These are phyloP conservation scores for Crotalus viridis DNA, from an alignment of 2,113 vertebrate species.

Conservation along the genomic window DNA sequence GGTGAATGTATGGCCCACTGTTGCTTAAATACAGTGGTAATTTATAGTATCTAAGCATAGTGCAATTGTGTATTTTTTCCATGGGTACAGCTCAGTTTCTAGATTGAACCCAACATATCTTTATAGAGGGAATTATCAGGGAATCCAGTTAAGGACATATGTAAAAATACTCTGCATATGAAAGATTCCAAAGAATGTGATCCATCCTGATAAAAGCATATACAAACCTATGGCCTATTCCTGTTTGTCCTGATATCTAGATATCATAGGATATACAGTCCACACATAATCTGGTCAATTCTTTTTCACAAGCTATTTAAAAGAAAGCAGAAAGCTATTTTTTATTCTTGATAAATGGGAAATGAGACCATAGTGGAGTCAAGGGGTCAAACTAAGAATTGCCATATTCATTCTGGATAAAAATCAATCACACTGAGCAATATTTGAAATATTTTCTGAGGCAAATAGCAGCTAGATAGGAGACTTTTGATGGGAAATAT, in stretches of 20 bases:
- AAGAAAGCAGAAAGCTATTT: neutral
- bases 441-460: neutral
- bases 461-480: neutral
- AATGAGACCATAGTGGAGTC: neutral
- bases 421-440: neutral
- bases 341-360: neutral
- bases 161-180: neutral
- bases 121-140: neutral
- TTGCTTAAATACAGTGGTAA: neutral
- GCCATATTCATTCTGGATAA: neutral
- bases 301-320: neutral
- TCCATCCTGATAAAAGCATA: neutral
- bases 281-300: neutral
- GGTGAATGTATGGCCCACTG: neutral
- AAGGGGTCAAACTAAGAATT: neutral
- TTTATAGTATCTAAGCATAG: neutral
- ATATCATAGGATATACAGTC: neutral
- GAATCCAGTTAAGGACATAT: neutral
- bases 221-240: neutral
- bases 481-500: neutral
- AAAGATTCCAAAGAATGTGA: neutral
- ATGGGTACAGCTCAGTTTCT: neutral
- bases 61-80: neutral
- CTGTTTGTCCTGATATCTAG: neutral
- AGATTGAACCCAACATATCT: neutral